Percentiles rank a stretch among this genome's conserved stretches.
Conservation (phyloP, 2,113 vertebrate species). For the Apodemus speciosus region DNA sequence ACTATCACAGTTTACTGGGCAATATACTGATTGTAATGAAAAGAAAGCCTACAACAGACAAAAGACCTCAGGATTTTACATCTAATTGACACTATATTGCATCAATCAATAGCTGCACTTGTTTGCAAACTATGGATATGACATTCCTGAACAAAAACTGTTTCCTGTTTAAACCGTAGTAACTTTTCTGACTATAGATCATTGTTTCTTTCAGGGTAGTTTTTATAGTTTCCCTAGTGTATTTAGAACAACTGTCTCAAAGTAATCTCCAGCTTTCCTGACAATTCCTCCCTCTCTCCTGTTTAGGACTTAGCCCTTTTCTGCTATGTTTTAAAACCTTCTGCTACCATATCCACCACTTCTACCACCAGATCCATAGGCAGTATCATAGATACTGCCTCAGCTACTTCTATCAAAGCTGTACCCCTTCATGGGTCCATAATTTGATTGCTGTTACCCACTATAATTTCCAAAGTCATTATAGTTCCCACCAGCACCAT, state of each 20-base stretch:
- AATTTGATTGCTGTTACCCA: not conserved
- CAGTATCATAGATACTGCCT: not conserved
- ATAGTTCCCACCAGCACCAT: not conserved
- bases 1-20: not conserved
- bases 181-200: constrained; percentile 95
- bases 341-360: not conserved
- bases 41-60: constrained; percentile 91
- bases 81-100: constrained; percentile 91
- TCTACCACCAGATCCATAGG: not conserved
- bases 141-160: constrained; percentile 95
- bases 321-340: not conserved
- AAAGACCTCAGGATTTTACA: constrained; percentile 93
- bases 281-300: constrained; percentile 95
- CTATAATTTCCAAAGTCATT: not conserved
- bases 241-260: constrained; percentile 97
- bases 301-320: not conserved
- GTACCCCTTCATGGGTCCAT: not conserved
- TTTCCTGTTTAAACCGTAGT: constrained; percentile 95
- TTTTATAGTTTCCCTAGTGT: constrained; percentile 95
- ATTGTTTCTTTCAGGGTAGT: constrained; percentile 90
- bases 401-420: not conserved
- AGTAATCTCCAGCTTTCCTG: constrained; percentile 99
- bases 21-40: constrained; percentile 21
- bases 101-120: constrained; percentile 91
- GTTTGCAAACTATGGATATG: constrained; percentile 92